phyloP scores from a whole-genome alignment of 2,888 invertebrate genomes.

The Rotaria sp. region DNA sequence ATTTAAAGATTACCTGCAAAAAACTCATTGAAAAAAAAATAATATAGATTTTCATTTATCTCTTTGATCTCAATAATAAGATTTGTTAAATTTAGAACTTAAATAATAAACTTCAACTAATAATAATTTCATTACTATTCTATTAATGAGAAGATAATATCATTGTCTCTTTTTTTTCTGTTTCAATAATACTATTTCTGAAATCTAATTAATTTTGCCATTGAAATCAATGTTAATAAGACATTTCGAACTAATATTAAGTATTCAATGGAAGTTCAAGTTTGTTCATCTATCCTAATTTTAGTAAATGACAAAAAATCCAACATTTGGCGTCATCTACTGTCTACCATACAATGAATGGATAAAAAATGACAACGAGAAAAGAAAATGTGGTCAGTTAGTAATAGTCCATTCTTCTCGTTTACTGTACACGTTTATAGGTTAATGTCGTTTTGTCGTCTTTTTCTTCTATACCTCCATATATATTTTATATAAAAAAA shows the following conservation, averaged over 20 bases:
- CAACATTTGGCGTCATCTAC: background rate
- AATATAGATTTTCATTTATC: no score
- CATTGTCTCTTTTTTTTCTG: no score
- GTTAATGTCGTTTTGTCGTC: background rate
- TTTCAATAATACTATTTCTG: no score
- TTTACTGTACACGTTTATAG: background rate
- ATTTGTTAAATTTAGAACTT: no score
- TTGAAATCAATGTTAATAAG: background rate
- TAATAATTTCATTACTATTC: no score
- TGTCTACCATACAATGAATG: background rate
- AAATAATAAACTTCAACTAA: no score
- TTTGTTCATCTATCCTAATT: background rate
- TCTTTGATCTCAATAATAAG: no score
- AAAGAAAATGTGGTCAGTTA: background rate
- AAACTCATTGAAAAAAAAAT: no score
- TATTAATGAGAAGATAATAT: no score
- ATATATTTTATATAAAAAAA: background rate
- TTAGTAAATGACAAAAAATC: background rate
- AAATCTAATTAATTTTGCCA: no score
- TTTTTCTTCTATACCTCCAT: background rate
- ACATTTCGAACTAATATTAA: background rate
- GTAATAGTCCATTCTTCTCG: conserved; percentile 7
- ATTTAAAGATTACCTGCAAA: no score
- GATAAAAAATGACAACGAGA: background rate
- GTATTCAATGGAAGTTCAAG: background rate